phyloP scores from a whole-genome alignment of 2,888 invertebrate species.

The Plusia festucae region DNA sequence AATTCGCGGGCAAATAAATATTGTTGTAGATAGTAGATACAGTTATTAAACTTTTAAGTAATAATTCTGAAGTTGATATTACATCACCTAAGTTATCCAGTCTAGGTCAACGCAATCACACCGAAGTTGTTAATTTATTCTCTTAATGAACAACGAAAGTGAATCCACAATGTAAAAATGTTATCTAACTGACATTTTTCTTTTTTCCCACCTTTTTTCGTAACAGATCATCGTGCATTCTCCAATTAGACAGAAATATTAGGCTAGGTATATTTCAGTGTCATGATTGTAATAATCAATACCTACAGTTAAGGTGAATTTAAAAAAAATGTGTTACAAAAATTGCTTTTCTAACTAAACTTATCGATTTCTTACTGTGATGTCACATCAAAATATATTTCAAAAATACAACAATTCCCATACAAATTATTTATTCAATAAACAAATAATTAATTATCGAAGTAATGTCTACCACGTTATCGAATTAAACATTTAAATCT shows the following conservation, averaged over 20 bases:
- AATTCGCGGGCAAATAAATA: too few relatives aligned
- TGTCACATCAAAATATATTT: too few relatives aligned
- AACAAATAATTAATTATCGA: neutral
- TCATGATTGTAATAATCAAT: too few relatives aligned
- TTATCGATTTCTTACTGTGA: too few relatives aligned
- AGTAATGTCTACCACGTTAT: neutral
- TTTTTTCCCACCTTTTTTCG: neutral
- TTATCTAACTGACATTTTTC: neutral
- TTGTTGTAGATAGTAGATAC: neutral
- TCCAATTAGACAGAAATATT: neutral
- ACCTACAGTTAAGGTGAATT: too few relatives aligned
- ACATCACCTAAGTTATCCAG: neutral
- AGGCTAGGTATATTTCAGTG: neutral
- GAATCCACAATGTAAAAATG: neutral
- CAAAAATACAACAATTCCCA: too few relatives aligned
- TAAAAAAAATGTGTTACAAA: too few relatives aligned
- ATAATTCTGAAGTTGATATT: neutral
- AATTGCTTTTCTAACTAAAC: too few relatives aligned
- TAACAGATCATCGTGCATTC: neutral
- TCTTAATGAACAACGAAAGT: neutral
- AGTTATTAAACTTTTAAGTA: neutral
- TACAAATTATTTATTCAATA: too few relatives aligned
- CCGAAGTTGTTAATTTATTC: constrained; percentile 3
- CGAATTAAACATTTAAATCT: neutral
- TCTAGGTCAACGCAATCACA: neutral